Percentiles rank a stretch among this genome's conserved stretches.
Conservation (phyloP, 2,113 vertebrate species). For the Acanthochromis polyacanthus region DNA sequence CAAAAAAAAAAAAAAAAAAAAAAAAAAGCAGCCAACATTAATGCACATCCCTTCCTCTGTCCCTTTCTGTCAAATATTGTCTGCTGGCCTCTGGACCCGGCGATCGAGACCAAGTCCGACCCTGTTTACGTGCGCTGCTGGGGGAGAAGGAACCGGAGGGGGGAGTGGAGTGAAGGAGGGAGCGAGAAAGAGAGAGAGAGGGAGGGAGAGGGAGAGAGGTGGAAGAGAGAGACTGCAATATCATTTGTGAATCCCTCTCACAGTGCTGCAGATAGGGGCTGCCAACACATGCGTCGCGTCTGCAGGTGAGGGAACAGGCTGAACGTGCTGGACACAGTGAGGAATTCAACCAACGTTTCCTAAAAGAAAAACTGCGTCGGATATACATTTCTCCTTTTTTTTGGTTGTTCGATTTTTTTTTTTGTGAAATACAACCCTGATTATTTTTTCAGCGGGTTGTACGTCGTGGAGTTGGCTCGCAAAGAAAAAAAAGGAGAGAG, state of each 20-base stretch:
- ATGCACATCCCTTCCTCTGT: slow-evolving; percentile 10
- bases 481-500: slow-evolving; percentile 24
- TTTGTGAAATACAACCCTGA: slow-evolving; percentile 3
- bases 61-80: slow-evolving; percentile 62
- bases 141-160: slow-evolving; percentile 68
- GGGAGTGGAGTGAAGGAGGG: slow-evolving; percentile 40
- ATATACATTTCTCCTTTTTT: slow-evolving; percentile 68
- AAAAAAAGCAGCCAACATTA: slow-evolving; percentile 30
- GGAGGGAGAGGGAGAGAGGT: slow-evolving; percentile 68
- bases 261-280: slow-evolving; percentile 94
- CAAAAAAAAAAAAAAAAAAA: slow-evolving; percentile 20
- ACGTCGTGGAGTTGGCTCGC: slow-evolving; percentile 51
- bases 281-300: slow-evolving; percentile 92
- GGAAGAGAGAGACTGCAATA: slow-evolving; percentile 91
- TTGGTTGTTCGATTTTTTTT: background rate
- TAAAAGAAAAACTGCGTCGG: slow-evolving; percentile 55
- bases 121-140: slow-evolving; percentile 87
- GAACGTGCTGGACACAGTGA: slow-evolving; percentile 86
- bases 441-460: background rate
- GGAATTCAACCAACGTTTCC: slow-evolving; percentile 59
- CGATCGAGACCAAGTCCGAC: slow-evolving; percentile 89
- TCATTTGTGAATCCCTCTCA: slow-evolving; percentile 95
- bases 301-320: slow-evolving; percentile 92
- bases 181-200: slow-evolving; percentile 56
- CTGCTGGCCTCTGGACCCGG: slow-evolving; percentile 88